Percentiles rank a stretch among this genome's conserved stretches.
Evolutionary conservation across 2,888 invertebrate genomes (phyloP).

Genomic region (Cerastis rubricosa): DNA sequence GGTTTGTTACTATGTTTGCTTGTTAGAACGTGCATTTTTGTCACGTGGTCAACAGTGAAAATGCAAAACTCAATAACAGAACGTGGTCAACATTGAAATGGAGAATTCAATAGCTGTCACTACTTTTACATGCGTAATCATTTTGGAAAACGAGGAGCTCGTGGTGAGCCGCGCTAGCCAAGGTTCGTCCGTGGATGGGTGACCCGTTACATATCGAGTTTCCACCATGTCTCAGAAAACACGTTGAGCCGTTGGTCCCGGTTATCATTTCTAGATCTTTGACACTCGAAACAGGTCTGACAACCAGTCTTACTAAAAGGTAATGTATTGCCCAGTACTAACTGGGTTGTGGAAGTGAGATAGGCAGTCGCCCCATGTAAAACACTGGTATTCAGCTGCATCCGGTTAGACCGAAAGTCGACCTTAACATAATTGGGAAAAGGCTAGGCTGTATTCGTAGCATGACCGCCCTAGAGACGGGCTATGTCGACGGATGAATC

Average conservation of each 20-base stretch:
- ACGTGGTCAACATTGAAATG: background rate
- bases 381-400: background rate
- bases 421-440: background rate
- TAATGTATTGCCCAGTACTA: background rate
- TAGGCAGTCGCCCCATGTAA: background rate
- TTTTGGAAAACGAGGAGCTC: background rate
- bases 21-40: background rate
- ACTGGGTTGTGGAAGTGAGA: background rate
- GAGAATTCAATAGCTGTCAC: background rate
- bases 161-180: background rate
- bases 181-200: background rate
- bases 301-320: background rate
- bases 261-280: background rate
- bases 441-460: no score
- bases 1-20: conserved; percentile 42
- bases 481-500: no score
- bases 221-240: background rate
- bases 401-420: background rate
- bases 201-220: background rate
- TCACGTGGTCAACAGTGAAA: background rate
- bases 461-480: no score
- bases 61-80: background rate
- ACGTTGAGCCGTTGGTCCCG: background rate
- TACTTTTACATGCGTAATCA: no score
- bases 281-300: background rate